Evolutionary conservation across 92 coral and sea anemone genomes (phyloP), one percentile per base, ranked within the genome.

Genomic region (Muricea muricata): DNA sequence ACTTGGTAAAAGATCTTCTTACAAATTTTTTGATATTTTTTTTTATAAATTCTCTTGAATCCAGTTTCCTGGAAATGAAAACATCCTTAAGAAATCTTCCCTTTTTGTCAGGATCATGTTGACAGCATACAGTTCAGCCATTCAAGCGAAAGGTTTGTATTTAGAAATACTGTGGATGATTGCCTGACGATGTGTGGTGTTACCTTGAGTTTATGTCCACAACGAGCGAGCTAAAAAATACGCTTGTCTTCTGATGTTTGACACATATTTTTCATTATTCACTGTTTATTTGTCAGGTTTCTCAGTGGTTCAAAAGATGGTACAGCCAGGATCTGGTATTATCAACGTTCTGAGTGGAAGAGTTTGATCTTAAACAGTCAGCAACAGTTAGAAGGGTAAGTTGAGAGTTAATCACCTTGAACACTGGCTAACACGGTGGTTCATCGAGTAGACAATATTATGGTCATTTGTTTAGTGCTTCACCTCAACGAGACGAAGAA

Each of bases 271-370:
- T 5, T 54, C 20, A 1, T n/a, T 5, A n/a, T 1, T 25, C 61
- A 20, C 20, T 14, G 61, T 6, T 14, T 17, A 54, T 25, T 54
- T 54, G 13, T 54, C 70, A 63, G 94, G 78, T 96, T 96, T 82
- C 93, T 96, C 18, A 96, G 99, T 85, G 99, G 99, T 2, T 96
- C 99, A 39, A 92, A 94, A 85, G 99, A 96, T 80, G 99, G 98
- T 18, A 94, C 98, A 0, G 97, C 99, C 3, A 85, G 99, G 80
- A 96, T 96, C 56, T 96, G 99, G 99, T 96, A 72, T 78, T 96
- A 88, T 26, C 95, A 87, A 50, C 78, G 99, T 52, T 92, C 99
- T 7, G 88, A 89, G 55, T 96, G 99, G 99, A 95, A 93, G 75
- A 89, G 88, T 70, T 77, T 91, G 28, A 70, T 96, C 29, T 56